A percentile compares a stretch with the other conserved stretches of the same genome.
These are phyloP conservation scores for Caloenas nicobarica DNA, from an alignment of 2,113 vertebrate species.

Conservation along the genomic window DNA sequence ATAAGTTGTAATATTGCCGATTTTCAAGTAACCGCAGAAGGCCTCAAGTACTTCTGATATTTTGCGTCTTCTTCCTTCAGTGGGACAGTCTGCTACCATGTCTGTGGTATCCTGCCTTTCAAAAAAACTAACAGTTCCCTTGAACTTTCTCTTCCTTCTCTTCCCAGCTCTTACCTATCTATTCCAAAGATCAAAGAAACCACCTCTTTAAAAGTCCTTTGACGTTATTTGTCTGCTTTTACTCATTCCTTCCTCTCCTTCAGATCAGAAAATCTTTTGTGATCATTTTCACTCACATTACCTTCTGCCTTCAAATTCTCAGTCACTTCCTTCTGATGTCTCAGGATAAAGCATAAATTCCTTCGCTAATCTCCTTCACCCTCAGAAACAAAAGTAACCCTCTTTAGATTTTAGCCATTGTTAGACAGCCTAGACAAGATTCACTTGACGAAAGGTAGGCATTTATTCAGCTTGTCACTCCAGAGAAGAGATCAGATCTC, in stretches of 20 bases:
- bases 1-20: not conserved
- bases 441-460: not conserved
- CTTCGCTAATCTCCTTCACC: not conserved
- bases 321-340: not conserved
- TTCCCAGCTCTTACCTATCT: not conserved
- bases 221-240: slow-evolving; percentile 27
- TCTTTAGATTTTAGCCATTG: not conserved
- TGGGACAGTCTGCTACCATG: not conserved
- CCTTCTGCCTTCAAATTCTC: slow-evolving; percentile 6
- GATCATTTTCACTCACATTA: not conserved
- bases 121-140: not conserved
- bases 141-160: not conserved
- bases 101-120: not conserved
- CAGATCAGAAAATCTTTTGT: slow-evolving; percentile 18
- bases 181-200: slow-evolving; percentile 38
- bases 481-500: not conserved
- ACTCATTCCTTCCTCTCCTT: not conserved
- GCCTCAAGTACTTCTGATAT: not conserved
- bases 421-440: not conserved
- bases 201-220: slow-evolving; percentile 5
- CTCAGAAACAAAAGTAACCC: slow-evolving; percentile 13
- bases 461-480: not conserved
- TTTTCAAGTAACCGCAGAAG: not conserved
- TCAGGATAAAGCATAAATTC: slow-evolving; percentile 10
- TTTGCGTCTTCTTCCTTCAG: not conserved